phyloP scores from a whole-genome alignment of 2,888 invertebrate genomes.

The Hipparchia semele region DNA sequence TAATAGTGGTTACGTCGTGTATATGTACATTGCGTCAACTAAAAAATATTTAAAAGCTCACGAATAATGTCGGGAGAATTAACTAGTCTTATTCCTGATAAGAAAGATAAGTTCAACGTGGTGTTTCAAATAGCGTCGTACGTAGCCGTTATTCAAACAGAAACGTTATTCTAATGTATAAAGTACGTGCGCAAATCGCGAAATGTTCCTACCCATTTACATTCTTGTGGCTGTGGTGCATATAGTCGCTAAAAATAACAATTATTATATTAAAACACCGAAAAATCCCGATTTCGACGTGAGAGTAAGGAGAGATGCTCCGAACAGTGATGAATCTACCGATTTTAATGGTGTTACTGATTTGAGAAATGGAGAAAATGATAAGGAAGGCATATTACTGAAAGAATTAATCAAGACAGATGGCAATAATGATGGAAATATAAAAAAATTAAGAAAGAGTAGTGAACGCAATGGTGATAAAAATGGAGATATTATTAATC shows the following conservation, averaged over 20 bases:
- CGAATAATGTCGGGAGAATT: background rate
- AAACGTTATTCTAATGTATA: background rate
- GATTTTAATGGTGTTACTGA: background rate
- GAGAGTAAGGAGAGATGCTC: conserved; percentile 25
- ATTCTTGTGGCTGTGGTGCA: conserved; percentile 26
- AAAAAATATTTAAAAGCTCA: background rate
- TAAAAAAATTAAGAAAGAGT: background rate
- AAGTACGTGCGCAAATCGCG: background rate
- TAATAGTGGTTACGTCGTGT: too few relatives aligned
- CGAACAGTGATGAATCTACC: conserved; percentile 49
- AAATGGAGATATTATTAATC: background rate
- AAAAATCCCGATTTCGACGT: conserved; percentile 31
- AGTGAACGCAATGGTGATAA: background rate
- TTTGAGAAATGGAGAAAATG: background rate
- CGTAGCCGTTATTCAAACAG: background rate
- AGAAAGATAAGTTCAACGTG: background rate
- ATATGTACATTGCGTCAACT: too few relatives aligned
- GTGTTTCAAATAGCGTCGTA: background rate
- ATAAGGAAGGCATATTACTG: background rate
- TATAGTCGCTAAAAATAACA: conserved; percentile 33
- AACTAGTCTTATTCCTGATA: background rate
- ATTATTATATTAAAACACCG: conserved; percentile 29
- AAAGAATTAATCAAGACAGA: background rate
- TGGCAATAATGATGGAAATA: background rate
- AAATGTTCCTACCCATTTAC: conserved; percentile 28